Evolutionary conservation across 2,888 invertebrate species (phyloP), one percentile per base, ranked within the genome.

Genomic region (Caenorhabditis afra): DNA sequence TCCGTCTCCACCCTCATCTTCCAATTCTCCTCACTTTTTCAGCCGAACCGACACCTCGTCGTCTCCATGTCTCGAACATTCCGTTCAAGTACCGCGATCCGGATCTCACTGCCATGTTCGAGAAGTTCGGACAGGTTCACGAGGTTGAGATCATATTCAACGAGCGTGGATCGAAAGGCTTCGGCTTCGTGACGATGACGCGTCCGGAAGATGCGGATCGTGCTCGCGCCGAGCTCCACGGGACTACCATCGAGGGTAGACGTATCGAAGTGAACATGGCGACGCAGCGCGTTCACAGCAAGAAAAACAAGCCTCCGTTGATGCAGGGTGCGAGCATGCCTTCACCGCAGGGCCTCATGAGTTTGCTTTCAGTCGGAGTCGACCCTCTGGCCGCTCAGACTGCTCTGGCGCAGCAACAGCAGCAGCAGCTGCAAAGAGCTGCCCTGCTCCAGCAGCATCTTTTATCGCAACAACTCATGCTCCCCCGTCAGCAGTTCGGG

Each of bases 171-270:
- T 97, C 97, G 90, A 98, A 99, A 96, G 73, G 73, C 5, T 74
- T 74, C 95, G 98, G 98, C 95, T 98, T 98, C 96, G 98, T 98
- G 95, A 98, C 98, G 94, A 98, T 98, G 95, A 96, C 96, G 95
- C 96, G 95, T 95, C 96, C 96, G 94, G 95, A 95, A 94, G 97
- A 98, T 94, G 98, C 98, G 93, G 97, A 98, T 94, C 95, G 96
- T 94, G 97, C 98, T 95, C 96, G 97, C 94, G 96, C 97, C 94
- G 96, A 96, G 94, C 95, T 99, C 94, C 97, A 98, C 95, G 97
- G 97, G 95, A 96, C 96, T 94, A 96, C 97, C 95, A 97, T 98
- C 95, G 98, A 98, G 95, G 98, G 98, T 94, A 95, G 98, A 94
- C 98, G 97, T 94, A 97, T 98, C 94, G 98, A 98, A 96, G 97